Conservation (phyloP, 1,140 invertebrate species). For the Formica selysi region DNA sequence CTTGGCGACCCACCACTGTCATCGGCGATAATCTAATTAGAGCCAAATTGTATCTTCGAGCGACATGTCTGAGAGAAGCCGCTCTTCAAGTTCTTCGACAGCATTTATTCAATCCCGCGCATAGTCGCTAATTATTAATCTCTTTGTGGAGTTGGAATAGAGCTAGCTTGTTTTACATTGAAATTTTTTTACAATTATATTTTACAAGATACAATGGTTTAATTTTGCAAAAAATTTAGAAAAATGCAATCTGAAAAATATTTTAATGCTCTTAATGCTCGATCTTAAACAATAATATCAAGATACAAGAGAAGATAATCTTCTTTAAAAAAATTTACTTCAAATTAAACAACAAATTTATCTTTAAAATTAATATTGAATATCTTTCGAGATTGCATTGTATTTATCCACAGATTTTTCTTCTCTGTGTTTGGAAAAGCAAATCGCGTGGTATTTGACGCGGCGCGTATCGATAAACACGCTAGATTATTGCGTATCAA, state of each 20-base stretch:
- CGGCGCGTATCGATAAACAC: slow-evolving; percentile 14
- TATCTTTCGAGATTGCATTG: background rate
- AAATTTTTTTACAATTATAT: background rate
- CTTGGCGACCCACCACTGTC: slow-evolving; percentile 32
- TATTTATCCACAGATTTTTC: background rate
- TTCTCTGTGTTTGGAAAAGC: slow-evolving; percentile 1
- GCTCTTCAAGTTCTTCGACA: background rate
- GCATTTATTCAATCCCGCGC: background rate
- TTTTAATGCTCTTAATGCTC: background rate
- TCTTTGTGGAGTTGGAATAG: background rate
- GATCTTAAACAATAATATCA: background rate
- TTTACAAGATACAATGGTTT: background rate
- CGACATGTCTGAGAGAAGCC: slow-evolving; percentile 4
- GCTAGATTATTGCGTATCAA: slow-evolving; percentile 41
- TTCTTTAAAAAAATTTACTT: background rate
- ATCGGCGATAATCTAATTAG: slow-evolving; percentile 64
- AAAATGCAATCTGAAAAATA: background rate
- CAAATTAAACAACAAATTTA: slow-evolving; percentile 3
- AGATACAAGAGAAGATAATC: background rate
- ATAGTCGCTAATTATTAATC: slow-evolving; percentile 19
- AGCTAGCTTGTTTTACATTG: background rate
- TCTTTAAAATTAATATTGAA: background rate
- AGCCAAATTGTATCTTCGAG: slow-evolving; percentile 25
- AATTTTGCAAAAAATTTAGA: background rate
- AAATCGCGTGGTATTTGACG: background rate